These are phyloP conservation scores for Apostichopus leukothele DNA, from an alignment of 53 echinoderm and acorn worm species.

Conservation along the genomic window DNA sequence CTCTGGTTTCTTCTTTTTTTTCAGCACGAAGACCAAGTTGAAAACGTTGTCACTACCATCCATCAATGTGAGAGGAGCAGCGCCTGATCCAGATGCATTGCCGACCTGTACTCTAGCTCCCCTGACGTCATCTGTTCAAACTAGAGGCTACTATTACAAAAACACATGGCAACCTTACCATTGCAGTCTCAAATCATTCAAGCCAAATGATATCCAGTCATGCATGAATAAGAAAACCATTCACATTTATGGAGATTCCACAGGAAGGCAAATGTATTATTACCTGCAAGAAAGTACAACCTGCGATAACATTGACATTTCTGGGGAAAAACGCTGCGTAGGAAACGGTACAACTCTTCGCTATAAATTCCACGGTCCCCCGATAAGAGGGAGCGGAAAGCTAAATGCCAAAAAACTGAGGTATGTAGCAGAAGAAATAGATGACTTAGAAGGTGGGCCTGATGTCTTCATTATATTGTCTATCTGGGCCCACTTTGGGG, in stretches of 20 bases:
- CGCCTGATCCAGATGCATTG: neutral
- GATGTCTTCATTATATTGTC: slow-evolving; percentile 43
- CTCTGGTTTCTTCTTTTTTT: neutral
- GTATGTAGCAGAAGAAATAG: slow-evolving; percentile 49
- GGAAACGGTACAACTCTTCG: slow-evolving; percentile 5
- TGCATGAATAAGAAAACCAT: slow-evolving; percentile 47
- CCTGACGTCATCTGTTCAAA: neutral
- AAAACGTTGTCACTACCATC: neutral
- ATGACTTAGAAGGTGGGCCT: slow-evolving; percentile 29
- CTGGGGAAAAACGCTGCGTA: neutral
- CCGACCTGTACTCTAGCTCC: neutral
- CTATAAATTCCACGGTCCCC: slow-evolving; percentile 47
- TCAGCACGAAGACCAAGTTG: neutral
- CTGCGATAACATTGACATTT: neutral
- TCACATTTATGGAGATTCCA: slow-evolving; percentile 53
- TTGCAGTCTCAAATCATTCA: neutral
- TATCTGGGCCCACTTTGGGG: slow-evolving; percentile 53
- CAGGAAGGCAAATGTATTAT: slow-evolving; percentile 41
- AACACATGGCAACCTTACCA: slow-evolving; percentile 10
- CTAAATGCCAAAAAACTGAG: slow-evolving; percentile 23
- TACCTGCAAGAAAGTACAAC: slow-evolving; percentile 27
- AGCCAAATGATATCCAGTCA: neutral
- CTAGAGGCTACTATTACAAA: neutral
- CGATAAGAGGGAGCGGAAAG: slow-evolving; percentile 12
- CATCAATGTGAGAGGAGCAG: neutral